These are phyloP conservation scores for Busseola fusca DNA, from an alignment of 2,888 invertebrate genomes.

Conservation along the genomic window DNA sequence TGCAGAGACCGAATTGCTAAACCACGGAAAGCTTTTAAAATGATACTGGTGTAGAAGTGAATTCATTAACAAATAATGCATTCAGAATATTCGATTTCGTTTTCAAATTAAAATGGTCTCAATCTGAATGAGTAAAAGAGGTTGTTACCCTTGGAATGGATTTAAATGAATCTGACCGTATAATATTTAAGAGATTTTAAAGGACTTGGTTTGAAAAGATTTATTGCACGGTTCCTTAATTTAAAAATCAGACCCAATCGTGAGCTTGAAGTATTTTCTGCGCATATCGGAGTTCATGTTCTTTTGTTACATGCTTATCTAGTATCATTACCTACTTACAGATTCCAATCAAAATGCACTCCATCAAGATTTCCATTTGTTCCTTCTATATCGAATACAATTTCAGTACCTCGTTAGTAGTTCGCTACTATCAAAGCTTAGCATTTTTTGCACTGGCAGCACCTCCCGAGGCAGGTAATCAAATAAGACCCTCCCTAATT, in stretches of 20 bases:
- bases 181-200: conserved; percentile 20
- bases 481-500: conserved; percentile 54
- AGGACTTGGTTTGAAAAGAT: conserved; percentile 1
- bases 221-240: background rate
- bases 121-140: conserved; percentile 28
- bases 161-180: conserved; percentile 10
- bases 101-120: conserved; percentile 17
- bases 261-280: background rate
- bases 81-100: conserved; percentile 22
- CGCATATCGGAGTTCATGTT: background rate
- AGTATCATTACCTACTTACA: background rate
- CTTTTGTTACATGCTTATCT: background rate
- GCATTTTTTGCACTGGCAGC: conserved; percentile 44
- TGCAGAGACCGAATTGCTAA: background rate
- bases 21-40: background rate
- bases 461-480: conserved; percentile 55
- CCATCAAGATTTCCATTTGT: background rate
- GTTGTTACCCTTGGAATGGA: conserved; percentile 32
- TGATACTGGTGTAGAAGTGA: background rate
- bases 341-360: background rate
- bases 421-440: conserved; percentile 46
- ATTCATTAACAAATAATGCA: conserved; percentile 26
- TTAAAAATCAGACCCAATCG: background rate
- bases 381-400: background rate
- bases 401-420: conserved; percentile 57